phyloP scores from a whole-genome alignment of 2,113 vertebrate species.

The Eurypyga helias region DNA sequence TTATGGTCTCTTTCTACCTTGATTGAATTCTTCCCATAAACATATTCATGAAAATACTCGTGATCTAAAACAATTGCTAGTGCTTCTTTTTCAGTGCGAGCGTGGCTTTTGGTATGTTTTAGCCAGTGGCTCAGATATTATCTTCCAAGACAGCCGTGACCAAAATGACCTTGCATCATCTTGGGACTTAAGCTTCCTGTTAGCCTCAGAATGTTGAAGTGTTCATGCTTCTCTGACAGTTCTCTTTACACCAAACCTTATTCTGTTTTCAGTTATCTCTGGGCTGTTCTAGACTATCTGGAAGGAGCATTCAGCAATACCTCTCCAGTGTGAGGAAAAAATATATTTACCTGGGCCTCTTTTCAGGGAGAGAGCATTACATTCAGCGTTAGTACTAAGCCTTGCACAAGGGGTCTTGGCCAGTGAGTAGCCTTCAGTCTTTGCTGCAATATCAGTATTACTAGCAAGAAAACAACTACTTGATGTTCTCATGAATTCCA shows the following conservation, averaged over 20 bases:
- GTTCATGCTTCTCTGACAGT: not conserved
- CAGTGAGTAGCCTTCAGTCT: not conserved
- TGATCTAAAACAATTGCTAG: slow-evolving; percentile 48
- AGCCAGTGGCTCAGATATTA: not conserved
- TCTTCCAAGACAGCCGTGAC: not conserved
- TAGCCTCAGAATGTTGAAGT: not conserved
- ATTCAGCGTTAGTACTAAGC: not conserved
- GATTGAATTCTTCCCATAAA: slow-evolving; percentile 61
- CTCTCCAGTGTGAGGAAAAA: not conserved
- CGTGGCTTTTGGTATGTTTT: not conserved
- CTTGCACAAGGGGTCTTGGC: not conserved
- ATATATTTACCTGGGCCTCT: not conserved
- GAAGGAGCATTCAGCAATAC: not conserved
- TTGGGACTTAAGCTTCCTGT: not conserved
- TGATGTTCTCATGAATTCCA: not conserved
- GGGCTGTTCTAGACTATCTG: not conserved
- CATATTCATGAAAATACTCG: slow-evolving; percentile 28
- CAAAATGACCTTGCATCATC: not conserved
- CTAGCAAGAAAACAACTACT: not conserved
- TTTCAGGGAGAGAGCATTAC: not conserved
- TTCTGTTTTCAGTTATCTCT: not conserved
- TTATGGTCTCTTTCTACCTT: slow-evolving; percentile 54
- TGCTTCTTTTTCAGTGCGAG: not conserved
- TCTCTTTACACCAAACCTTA: not conserved
- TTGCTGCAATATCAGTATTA: not conserved